These are phyloP conservation scores for Pseudomyrmex sp. DNA, from an alignment of 1,140 invertebrate species.

Conservation along the genomic window DNA sequence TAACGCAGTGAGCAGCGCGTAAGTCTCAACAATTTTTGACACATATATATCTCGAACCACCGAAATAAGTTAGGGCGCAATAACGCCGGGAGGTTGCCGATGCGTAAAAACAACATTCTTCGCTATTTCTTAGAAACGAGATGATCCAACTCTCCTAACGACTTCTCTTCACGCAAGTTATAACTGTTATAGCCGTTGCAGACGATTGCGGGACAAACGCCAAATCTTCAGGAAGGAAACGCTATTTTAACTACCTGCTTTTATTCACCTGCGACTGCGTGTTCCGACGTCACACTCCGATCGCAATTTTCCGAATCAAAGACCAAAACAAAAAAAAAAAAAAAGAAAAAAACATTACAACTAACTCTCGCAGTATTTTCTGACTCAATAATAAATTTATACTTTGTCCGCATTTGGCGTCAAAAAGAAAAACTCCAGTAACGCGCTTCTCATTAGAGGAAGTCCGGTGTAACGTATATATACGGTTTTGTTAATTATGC, in stretches of 20 bases:
- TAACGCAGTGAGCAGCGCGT: too few species aligned
- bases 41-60: too few species aligned
- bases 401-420: background rate
- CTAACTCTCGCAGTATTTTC: background rate
- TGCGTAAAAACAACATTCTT: too few species aligned
- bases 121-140: too few species aligned
- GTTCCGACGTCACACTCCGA: background rate
- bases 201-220: conserved; percentile 8
- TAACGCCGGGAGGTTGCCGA: too few species aligned
- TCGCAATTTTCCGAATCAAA: too few species aligned
- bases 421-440: background rate
- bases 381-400: background rate
- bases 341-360: background rate
- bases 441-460: conserved; percentile 8
- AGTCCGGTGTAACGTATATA: background rate
- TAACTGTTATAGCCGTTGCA: background rate
- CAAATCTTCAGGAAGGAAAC: conserved; percentile 10
- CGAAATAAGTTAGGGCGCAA: too few species aligned
- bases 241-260: background rate
- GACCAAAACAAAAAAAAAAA: too few species aligned
- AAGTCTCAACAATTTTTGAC: too few species aligned
- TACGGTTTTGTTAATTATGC: conserved; percentile 31
- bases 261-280: background rate
- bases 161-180: background rate
- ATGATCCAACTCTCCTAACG: too few species aligned